phyloP scores from a whole-genome alignment of 2,797 vertebrate species.

The Squalus acanthias region DNA sequence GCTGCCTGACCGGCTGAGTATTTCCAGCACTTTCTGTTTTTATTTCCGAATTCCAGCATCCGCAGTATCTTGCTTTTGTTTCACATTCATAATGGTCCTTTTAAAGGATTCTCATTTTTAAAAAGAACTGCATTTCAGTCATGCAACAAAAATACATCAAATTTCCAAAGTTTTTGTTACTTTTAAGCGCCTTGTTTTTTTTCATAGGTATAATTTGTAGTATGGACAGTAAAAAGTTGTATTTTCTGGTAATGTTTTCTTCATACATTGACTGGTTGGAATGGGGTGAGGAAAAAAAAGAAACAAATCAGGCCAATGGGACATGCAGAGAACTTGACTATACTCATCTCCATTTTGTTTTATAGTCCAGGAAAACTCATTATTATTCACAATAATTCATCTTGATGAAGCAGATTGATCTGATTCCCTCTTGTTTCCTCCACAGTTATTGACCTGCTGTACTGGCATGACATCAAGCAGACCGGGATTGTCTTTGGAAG shows the following conservation, averaged over 20 bases:
- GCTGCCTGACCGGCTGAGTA: too few relatives aligned
- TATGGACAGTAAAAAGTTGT: background rate
- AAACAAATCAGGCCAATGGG: background rate
- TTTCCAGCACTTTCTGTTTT: too few relatives aligned
- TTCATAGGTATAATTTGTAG: background rate
- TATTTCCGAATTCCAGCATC: too few relatives aligned
- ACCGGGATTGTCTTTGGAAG: conserved; percentile 89
- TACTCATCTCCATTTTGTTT: background rate
- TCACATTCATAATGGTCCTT: background rate
- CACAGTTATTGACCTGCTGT: conserved; percentile 88
- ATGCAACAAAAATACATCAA: background rate
- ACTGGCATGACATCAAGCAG: conserved; percentile 96
- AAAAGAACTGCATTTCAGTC: background rate
- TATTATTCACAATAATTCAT: background rate
- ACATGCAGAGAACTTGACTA: background rate
- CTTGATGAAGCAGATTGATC: background rate
- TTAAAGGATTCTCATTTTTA: background rate
- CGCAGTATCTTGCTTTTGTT: background rate
- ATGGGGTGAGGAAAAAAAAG: background rate
- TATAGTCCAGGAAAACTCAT: background rate
- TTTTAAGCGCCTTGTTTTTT: background rate
- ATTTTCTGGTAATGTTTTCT: background rate
- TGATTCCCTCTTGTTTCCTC: background rate
- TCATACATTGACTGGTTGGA: background rate
- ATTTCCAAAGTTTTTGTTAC: background rate